Evolutionary conservation across 37 sponge, comb jelly and placozoan genomes (phyloP), one percentile per base, ranked within the genome.

Genomic region (Axinella damicornis): DNA sequence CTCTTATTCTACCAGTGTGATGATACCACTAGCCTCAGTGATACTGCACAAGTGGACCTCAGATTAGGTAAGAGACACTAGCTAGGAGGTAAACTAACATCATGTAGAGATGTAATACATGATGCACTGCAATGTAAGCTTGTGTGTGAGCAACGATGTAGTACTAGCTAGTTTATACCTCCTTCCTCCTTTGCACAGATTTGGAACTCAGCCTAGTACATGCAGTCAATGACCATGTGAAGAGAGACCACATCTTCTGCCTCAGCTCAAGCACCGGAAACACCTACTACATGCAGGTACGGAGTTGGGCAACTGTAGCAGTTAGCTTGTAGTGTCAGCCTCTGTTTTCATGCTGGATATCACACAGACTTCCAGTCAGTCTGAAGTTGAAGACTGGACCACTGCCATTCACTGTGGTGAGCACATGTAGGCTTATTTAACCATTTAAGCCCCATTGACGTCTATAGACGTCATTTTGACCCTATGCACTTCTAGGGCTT

Each of bases 221-320:
- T 52, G 63, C 92, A 25, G 84, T 83, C 0, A 77, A 87, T 53
- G 92, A 92, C 54, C 87, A 92, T 59, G 57, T 92, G 65, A 92
- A 87, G 69, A 82, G 88, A 74, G 92, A 92, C 36, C 46, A 83
- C 59, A 24, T 92, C 2, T 87, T 92, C 74, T 92, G 88, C 65
- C 78, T 92, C 65, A 92, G 84, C 60, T 87, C 87, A 33, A 63
- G 61, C 63, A 63, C 31, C 69, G 92, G 92, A 1, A 71, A 87
- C 27, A 78, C 88, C 24, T 92, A 82, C 65, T 92, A 92, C 69
- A 41, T 92, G 68, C 92, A 91, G 85, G 90, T 90, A 41, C n/a
- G 73, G n/a, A n/a, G n/a, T n/a, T n/a, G n/a, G n/a, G n/a, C n/a
- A 46, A 46, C 9, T 12, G 46, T 46, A 46, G 46, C 9, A 46